These are phyloP conservation scores for Sitophilus oryzae DNA, from an alignment of 1,140 invertebrate genomes.

Conservation along the genomic window DNA sequence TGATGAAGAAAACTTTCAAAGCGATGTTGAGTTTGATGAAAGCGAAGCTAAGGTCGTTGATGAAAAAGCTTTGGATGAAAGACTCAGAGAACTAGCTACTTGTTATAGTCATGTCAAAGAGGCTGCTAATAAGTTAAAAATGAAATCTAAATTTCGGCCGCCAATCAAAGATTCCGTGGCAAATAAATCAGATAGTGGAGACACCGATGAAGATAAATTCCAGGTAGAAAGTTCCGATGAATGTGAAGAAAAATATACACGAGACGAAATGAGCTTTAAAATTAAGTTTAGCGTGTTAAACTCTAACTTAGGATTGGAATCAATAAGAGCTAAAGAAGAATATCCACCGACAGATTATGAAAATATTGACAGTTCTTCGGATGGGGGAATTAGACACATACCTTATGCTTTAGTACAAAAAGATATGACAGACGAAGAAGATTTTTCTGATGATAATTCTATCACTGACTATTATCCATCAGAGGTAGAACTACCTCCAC, in stretches of 20 bases:
- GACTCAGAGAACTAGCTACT: conserved; percentile 20
- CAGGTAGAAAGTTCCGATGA: conserved; percentile 2
- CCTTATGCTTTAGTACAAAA: conserved; percentile 13
- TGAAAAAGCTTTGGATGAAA: conserved; percentile 18
- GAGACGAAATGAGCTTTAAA: neutral
- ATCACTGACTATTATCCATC: conserved; percentile 8
- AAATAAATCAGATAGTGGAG: conserved; percentile 1
- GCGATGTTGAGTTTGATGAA: conserved; percentile 9
- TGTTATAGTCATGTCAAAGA: conserved; percentile 23
- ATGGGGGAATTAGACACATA: conserved; percentile 14
- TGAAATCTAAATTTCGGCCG: neutral
- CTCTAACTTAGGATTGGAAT: neutral
- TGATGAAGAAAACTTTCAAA: conserved; percentile 31
- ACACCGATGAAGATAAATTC: conserved; percentile 17
- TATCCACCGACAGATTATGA: conserved; percentile 38
- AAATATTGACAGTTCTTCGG: conserved; percentile 31
- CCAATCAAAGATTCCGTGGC: neutral
- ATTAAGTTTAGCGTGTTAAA: conserved; percentile 19
- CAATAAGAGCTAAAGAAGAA: neutral
- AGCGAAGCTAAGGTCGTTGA: conserved; percentile 5
- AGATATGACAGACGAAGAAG: conserved; percentile 27
- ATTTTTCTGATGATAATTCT: conserved; percentile 21
- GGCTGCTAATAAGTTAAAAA: neutral
- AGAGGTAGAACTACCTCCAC: conserved; percentile 42
- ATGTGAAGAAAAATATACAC: conserved; percentile 10